Conservation (phyloP, 2,797 vertebrate genomes). For the Phaenicophaeus curvirostris region DNA sequence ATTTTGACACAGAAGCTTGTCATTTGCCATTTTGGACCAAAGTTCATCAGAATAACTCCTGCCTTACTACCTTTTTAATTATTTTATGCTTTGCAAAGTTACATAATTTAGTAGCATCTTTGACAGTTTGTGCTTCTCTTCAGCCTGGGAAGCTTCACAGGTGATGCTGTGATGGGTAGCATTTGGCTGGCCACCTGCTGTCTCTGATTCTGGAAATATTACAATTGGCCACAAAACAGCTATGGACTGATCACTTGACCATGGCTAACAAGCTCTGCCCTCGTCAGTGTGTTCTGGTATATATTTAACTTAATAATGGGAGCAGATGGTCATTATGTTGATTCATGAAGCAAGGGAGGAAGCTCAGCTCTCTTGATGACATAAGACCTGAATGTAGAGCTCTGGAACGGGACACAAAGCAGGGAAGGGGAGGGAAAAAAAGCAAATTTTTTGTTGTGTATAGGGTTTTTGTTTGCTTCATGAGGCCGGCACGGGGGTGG, state of each 20-base stretch:
- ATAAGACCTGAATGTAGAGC: not conserved
- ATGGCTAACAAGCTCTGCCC: conserved; percentile 13
- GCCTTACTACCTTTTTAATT: not conserved
- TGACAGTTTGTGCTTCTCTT: not conserved
- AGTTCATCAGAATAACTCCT: not conserved
- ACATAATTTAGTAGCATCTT: not conserved
- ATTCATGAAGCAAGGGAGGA: conserved; percentile 22
- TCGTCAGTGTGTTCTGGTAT: conserved; percentile 11
- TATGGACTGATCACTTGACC: not conserved
- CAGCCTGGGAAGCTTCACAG: not conserved
- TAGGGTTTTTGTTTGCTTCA: not conserved
- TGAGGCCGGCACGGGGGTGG: no score
- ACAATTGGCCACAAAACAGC: not conserved
- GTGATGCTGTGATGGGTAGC: not conserved
- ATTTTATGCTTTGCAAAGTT: not conserved
- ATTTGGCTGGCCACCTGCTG: not conserved
- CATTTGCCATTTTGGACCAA: not conserved
- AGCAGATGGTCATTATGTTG: conserved; percentile 61
- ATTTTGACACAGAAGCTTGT: not conserved
- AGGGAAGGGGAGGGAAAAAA: not conserved
- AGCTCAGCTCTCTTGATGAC: not conserved
- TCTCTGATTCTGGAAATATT: not conserved
- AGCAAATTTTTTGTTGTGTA: not conserved
- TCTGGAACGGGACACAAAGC: not conserved
- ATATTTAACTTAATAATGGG: conserved; percentile 51